These are phyloP conservation scores for Meiosimyza decipiens DNA, from an alignment of 2,888 invertebrate genomes.

Conservation along the genomic window DNA sequence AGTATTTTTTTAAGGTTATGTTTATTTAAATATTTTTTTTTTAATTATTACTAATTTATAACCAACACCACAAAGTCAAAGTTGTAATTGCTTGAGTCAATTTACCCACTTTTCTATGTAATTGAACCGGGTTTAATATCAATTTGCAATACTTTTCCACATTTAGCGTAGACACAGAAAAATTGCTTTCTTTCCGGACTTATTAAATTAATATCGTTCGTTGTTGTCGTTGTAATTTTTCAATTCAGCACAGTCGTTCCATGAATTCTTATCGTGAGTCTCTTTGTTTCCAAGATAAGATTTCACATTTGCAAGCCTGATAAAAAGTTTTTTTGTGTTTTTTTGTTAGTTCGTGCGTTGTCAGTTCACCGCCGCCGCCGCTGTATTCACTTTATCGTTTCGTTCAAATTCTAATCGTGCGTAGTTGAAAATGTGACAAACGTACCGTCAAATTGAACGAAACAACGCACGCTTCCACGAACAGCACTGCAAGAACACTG, in stretches of 20 bases:
- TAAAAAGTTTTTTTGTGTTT: background rate
- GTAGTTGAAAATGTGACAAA: background rate
- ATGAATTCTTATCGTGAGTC: slow-evolving; percentile 28
- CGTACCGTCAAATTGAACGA: no score
- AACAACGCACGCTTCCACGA: slow-evolving; percentile 11
- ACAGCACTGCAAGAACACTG: slow-evolving; percentile 31
- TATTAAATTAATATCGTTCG: background rate
- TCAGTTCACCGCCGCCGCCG: background rate
- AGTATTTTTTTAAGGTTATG: slow-evolving; percentile 26
- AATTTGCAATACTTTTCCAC: slow-evolving; percentile 1
- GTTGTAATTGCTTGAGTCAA: slow-evolving; percentile 19
- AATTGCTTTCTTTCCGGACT: slow-evolving; percentile 13
- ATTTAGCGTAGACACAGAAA: background rate
- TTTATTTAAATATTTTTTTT: background rate
- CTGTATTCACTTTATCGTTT: background rate
- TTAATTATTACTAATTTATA: background rate
- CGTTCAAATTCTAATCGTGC: background rate
- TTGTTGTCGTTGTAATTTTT: background rate
- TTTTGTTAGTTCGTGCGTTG: no score
- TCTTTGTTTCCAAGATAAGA: slow-evolving; percentile 27
- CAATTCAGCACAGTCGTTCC: slow-evolving; percentile 7
- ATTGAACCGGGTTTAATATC: background rate
- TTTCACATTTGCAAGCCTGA: slow-evolving; percentile 24
- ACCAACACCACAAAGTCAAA: slow-evolving; percentile 31
- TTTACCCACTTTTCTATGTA: background rate